Conservation (phyloP, 2,113 vertebrate species). For the Rhabdornis inornatus region DNA sequence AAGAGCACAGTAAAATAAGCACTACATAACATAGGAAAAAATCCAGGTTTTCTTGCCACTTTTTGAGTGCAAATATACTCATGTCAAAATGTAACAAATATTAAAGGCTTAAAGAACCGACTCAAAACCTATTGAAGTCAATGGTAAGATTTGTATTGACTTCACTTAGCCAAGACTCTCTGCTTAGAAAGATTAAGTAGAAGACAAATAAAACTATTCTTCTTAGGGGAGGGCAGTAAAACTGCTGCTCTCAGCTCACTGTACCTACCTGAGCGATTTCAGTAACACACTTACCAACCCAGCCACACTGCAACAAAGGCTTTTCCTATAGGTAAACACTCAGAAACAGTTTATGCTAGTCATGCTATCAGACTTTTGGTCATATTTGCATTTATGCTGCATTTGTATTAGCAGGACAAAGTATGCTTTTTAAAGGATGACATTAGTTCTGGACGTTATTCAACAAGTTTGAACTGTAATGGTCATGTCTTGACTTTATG, state of each 20-base stretch:
- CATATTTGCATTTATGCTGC: background rate
- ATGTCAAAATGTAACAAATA: slow-evolving; percentile 37
- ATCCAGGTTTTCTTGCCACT: slow-evolving; percentile 47
- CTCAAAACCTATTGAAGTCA: background rate
- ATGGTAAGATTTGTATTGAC: background rate
- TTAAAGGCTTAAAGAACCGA: background rate
- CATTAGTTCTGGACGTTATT: background rate
- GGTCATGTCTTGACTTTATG: background rate
- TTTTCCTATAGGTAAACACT: background rate
- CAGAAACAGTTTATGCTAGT: background rate
- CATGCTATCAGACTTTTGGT: background rate
- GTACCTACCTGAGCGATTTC: background rate
- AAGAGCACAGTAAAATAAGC: slow-evolving; percentile 40
- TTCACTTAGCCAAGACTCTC: background rate
- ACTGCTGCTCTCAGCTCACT: background rate
- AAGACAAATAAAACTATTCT: slow-evolving; percentile 27
- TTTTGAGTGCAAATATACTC: slow-evolving; percentile 46
- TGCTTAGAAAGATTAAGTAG: slow-evolving; percentile 19
- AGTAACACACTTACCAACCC: background rate
- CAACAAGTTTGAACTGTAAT: background rate
- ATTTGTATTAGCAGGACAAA: background rate
- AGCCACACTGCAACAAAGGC: background rate
- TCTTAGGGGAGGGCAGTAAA: background rate
- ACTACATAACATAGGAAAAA: background rate
- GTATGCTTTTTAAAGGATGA: background rate